Evolutionary conservation across 2,888 invertebrate genomes (phyloP), one percentile per base, ranked within the genome.

Genomic region (Drosophila kokeensis): DNA sequence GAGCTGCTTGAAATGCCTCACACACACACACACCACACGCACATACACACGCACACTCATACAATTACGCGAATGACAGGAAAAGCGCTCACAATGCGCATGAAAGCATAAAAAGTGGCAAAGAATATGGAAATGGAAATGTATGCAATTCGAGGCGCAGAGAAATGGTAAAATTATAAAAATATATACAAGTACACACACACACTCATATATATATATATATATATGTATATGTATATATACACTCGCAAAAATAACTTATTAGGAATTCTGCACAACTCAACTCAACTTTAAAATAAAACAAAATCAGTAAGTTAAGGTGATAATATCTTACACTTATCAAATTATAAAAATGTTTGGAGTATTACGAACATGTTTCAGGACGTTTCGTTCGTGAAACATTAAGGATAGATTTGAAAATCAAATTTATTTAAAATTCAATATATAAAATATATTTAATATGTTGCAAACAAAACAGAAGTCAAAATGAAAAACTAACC

Each of bases 151-250:
- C 53, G 66, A 66, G 62, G 42, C 65, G 64, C 68, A 77, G 71
- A 81, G 71, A 87, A 89, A 85, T 89, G 85, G 85, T 55, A 74
- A 85, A 86, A 89, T 86, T 89, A 89, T 89, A 85, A 87, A 86
- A 87, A 57, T 42, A 42, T 55, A 13, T 15, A 21, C 32, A 29
- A 69, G 76, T 42, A 61, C 55, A 49, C 52, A 62, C 32, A 54
- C 59, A 73, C 49, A 30, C 21, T 30, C 29, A 52, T 54, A 68
- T n/a, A 29, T 5, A 30, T 5, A 18, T 13, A 21, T 21, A 13
- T 45, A 21, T 7, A 7, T 45, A 2, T 40, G n/a, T 40, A 40
- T 4, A 38, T 18, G 7, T 2, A n/a, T 13, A 4, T 15, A 8
- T 15, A 45, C 45, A 45, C 45, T 45, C 15, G 45, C 24, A 24